Percentiles rank a stretch among this genome's conserved stretches.
phyloP scores from a whole-genome alignment of 2,113 vertebrate genomes.

The Notarius lentiginosus region DNA sequence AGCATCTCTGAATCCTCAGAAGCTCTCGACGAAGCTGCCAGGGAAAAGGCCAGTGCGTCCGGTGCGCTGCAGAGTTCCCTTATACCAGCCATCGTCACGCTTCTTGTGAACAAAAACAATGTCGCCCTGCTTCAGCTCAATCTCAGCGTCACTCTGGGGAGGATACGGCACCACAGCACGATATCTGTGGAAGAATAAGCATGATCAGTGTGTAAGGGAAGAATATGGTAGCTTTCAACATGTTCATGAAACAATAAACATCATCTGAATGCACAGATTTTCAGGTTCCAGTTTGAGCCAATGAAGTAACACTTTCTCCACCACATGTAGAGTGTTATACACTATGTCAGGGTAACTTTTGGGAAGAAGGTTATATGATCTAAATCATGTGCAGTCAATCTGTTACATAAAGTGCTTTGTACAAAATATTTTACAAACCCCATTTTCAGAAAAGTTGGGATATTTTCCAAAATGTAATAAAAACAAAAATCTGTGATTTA shows the following conservation, averaged over 20 bases:
- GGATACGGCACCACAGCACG: constrained; percentile 95
- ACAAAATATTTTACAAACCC: no score
- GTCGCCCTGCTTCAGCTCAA: constrained; percentile 94
- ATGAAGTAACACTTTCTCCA: no score
- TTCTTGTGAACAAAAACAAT: constrained; percentile 98
- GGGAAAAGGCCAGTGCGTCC: constrained; percentile 96
- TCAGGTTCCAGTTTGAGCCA: background rate
- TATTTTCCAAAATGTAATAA: no score
- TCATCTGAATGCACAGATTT: background rate
- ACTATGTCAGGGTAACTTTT: background rate
- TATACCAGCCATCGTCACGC: constrained; percentile 96
- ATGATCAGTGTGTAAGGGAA: background rate
- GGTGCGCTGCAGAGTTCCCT: constrained; percentile 94
- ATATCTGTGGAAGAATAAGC: constrained; percentile 75
- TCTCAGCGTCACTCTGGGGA: constrained; percentile 95
- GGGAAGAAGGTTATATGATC: background rate
- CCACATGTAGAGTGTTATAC: background rate
- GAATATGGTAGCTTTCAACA: background rate
- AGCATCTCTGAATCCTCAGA: constrained; percentile 72
- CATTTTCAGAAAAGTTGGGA: no score
- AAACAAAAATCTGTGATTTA: no score
- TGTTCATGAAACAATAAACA: background rate
- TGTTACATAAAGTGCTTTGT: no score
- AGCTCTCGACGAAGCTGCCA: constrained; percentile 96
- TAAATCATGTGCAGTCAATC: background rate